Evolutionary conservation across 2,113 vertebrate genomes (phyloP).

Genomic region (Gracilinanus agilis): DNA sequence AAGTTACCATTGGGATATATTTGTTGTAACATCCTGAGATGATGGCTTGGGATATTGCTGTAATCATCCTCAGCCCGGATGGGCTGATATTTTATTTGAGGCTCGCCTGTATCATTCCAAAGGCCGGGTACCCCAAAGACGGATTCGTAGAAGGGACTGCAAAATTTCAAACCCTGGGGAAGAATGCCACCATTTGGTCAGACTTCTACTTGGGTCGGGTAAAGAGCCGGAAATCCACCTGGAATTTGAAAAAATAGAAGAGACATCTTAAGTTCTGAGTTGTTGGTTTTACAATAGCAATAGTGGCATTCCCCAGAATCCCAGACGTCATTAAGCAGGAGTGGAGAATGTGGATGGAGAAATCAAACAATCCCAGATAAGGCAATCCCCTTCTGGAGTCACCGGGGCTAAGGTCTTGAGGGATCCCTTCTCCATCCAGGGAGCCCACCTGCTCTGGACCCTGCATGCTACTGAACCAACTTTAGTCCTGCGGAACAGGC

Average conservation of each 20-base stretch:
- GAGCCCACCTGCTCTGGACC: neutral
- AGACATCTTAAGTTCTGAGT: neutral
- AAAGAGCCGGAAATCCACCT: neutral
- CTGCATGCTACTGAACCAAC: neutral
- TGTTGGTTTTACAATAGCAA: neutral
- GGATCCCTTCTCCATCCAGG: neutral
- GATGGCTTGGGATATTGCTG: neutral
- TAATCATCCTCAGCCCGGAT: neutral
- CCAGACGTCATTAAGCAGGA: neutral
- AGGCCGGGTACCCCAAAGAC: neutral
- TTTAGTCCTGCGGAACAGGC: neutral
- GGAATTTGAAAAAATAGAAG: neutral
- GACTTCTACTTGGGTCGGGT: neutral
- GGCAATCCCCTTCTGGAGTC: neutral
- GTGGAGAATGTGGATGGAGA: neutral
- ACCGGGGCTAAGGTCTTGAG: neutral
- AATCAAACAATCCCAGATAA: neutral
- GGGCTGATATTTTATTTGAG: neutral
- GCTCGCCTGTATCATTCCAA: neutral
- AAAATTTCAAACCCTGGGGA: neutral
- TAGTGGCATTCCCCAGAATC: neutral
- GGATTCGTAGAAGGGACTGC: neutral
- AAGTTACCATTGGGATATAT: neutral
- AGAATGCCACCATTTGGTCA: neutral
- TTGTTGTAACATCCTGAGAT: neutral